Conservation (phyloP, 2,888 invertebrate genomes). For the Punctoribates punctum region DNA sequence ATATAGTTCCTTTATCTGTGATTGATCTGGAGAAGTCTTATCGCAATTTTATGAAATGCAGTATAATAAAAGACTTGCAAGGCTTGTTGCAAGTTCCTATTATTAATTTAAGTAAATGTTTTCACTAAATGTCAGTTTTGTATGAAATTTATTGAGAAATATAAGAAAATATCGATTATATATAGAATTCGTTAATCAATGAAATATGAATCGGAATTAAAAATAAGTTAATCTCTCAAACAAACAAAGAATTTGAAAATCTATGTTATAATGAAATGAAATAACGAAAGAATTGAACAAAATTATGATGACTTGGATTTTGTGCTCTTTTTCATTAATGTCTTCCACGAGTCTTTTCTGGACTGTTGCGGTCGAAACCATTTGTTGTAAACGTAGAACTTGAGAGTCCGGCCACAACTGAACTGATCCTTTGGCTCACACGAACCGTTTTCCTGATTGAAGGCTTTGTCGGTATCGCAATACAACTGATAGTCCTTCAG, state of each 20-base stretch:
- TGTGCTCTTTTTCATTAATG: constrained; percentile 12
- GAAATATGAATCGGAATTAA: neutral
- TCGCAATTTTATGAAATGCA: no score
- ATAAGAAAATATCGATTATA: no score
- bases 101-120: no score
- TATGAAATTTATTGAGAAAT: no score
- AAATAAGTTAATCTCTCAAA: neutral
- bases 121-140: no score
- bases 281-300: no score
- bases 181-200: neutral
- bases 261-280: no score
- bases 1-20: no score
- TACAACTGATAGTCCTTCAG: constrained; percentile 46
- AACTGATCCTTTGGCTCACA: constrained; percentile 43
- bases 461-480: constrained; percentile 46
- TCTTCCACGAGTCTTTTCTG: constrained; percentile 19
- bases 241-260: neutral
- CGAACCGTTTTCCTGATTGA: constrained; percentile 46
- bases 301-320: constrained; percentile 16
- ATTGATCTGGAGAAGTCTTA: no score
- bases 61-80: no score
- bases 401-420: constrained; percentile 37
- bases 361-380: constrained; percentile 37
- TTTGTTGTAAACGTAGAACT: constrained; percentile 42
- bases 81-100: no score